Conservation (phyloP, 1,140 invertebrate genomes). For the Muscidifurax raptorellus region DNA sequence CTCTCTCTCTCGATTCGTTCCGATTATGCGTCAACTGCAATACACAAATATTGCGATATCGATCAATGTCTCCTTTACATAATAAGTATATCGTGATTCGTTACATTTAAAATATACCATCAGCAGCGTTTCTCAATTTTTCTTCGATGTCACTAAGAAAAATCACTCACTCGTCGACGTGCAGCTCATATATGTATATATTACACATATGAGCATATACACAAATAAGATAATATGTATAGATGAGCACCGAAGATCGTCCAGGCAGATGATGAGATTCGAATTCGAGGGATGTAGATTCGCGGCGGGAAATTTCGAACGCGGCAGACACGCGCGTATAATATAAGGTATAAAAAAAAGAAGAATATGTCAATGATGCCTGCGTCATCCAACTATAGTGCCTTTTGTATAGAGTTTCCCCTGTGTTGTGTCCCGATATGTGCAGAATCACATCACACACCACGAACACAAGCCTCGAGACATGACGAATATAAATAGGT, state of each 20-base stretch:
- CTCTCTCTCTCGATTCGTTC: neutral
- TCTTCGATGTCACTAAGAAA: neutral
- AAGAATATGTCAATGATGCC: neutral
- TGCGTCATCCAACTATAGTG: slow-evolving; percentile 63
- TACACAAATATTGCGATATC: neutral
- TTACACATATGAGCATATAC: too few species aligned
- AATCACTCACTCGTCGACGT: neutral
- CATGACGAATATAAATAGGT: neutral
- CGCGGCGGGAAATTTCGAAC: too few species aligned
- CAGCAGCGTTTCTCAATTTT: neutral
- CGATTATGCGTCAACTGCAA: neutral
- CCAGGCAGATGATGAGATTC: too few species aligned
- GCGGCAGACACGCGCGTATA: too few species aligned
- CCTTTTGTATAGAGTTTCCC: slow-evolving; percentile 66
- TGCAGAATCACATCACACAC: slow-evolving; percentile 47
- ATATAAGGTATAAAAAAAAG: too few species aligned
- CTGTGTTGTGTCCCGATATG: slow-evolving; percentile 55
- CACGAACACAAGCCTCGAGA: neutral
- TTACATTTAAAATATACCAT: neutral
- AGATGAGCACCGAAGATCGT: too few species aligned
- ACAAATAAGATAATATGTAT: too few species aligned
- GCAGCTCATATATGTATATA: neutral
- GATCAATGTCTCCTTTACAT: neutral
- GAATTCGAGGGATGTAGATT: too few species aligned
- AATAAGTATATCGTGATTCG: neutral